Evolutionary conservation across 1,140 invertebrate genomes (phyloP), one percentile per base, ranked within the genome.

Genomic region (Papilio xuthus): DNA sequence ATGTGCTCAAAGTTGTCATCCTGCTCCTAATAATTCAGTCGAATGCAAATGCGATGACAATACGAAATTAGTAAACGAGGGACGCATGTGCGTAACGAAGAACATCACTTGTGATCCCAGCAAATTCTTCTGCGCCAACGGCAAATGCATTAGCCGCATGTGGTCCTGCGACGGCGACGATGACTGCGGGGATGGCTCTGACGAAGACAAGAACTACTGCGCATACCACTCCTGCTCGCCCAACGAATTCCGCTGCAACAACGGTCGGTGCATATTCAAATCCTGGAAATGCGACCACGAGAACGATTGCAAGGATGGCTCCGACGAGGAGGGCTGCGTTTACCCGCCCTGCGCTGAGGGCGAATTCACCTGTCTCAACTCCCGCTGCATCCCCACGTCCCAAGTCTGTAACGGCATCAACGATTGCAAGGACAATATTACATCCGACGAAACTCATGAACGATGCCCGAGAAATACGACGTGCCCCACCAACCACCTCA

Each of bases 121-220:
- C 82, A 99, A 99, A 90, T 99, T 99, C 92, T 97, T 97, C 81
- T 99, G 99, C 89, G 95, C 95, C 13, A 99, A 99, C 91, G 98
- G 98, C 9, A 97, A 98, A 85, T 99, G 99, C 87, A 99, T 99
- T 78, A 98, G 97, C 0, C 94, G 98, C 71, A 97, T 99, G 95
- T 99, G 98, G 98, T 97, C 98, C 4, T 99, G 99, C 91, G 99
- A 99, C 91, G 97, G 97, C 0, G 98, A 99, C 82, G 97, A 98
- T 83, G 98, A 99, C 86, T 99, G 99, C 88, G 97, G 97, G 0
- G 99, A 99, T 90, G 97, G 96, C 32, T 97, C 97, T 3, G 99
- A 99, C 91, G 99, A 99, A 94, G 97, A 99, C 86, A 94, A 95
- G 23, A 97, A 97, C 86, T 99, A 99, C 88, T 99, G 99, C 91